Base-by-base conservation (phyloP, 2,888 invertebrate genomes). In the Drosophila diplacantha region DNA sequence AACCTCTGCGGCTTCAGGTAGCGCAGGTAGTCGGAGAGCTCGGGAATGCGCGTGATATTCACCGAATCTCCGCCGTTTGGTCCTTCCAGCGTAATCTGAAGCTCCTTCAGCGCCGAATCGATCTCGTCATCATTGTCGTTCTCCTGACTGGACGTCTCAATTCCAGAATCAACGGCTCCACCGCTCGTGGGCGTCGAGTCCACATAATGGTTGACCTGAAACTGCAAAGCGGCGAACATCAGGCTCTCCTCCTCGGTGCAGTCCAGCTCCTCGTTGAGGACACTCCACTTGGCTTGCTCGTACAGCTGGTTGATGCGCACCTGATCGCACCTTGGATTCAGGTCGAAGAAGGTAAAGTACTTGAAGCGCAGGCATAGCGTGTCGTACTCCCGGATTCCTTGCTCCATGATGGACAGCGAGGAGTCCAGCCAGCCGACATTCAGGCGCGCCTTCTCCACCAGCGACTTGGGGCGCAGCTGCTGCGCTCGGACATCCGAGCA, bases 211-310 rank as follows among this genome's bases (percentile, higher is more conserved):
- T 95, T 95, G 53, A 96, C 93, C 92, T 98, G 97, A 4, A 97
- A 92, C 94, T 97, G 89, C 70, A 99, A 89, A 0, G 98, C 98
- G 47, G 97, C 98, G 89, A 99, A 99, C 91, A 99, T 94, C 62
- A 99, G 91, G 92, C 98, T 96, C 90, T 99, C 99, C 88, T 99
- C 99, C 88, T 99, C 99, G 0, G 99, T 99, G 87, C 98, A 99
- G 86, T 99, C 98, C 64, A 98, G 93, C 88, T 99, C 98, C 88
- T 99, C 99, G 81, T 97, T 96, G 64, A 99, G 91, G 75, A 99
- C 92, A 84, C 96, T 94, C 99, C 99, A 99, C 88, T 96, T 97
- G 60, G 98, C 97, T 89, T 99, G 99, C 89, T 99, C 99, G 90
- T 96, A 99, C 81, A 99, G 92, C 90, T 99, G 99, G 90, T 99